A percentile compares a stretch with the other conserved stretches of the same genome.
phyloP scores from a whole-genome alignment of 2,113 vertebrate species.

The Pogonocichla stellata region DNA sequence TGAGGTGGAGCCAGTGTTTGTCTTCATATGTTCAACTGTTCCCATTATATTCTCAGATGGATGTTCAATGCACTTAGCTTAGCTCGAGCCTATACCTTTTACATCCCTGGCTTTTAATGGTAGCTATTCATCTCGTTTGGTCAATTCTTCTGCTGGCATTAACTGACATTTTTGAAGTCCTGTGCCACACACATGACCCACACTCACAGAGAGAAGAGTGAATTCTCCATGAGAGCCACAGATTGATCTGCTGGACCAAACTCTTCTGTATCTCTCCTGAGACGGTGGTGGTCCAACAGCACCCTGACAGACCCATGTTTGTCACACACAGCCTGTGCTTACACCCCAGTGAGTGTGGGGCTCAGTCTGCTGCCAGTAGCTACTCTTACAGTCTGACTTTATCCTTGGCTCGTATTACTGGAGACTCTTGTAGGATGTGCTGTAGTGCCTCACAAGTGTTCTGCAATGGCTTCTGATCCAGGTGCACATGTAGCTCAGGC shows the following conservation, averaged over 20 bases:
- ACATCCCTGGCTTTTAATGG: neutral
- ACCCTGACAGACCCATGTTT: neutral
- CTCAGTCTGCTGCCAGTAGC: neutral
- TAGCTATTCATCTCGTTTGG: neutral
- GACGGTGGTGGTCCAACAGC: neutral
- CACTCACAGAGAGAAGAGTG: neutral
- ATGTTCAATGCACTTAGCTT: neutral
- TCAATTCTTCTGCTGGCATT: neutral
- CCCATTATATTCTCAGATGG: neutral
- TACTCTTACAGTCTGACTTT: neutral
- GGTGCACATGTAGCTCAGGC: neutral
- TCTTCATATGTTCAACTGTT: neutral
- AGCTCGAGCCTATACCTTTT: neutral
- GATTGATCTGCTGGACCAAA: neutral
- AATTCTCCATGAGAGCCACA: neutral
- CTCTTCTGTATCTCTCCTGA: neutral
- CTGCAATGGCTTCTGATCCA: neutral
- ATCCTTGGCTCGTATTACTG: neutral
- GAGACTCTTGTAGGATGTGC: neutral
- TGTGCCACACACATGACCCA: neutral
- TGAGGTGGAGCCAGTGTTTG: neutral
- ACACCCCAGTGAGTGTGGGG: fast-evolving
- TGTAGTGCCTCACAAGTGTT: neutral
- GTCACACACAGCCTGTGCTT: neutral
- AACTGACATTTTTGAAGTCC: neutral